Evolutionary conservation across 2,888 invertebrate species (phyloP).

Genomic region (Temnothorax rugatulus): DNA sequence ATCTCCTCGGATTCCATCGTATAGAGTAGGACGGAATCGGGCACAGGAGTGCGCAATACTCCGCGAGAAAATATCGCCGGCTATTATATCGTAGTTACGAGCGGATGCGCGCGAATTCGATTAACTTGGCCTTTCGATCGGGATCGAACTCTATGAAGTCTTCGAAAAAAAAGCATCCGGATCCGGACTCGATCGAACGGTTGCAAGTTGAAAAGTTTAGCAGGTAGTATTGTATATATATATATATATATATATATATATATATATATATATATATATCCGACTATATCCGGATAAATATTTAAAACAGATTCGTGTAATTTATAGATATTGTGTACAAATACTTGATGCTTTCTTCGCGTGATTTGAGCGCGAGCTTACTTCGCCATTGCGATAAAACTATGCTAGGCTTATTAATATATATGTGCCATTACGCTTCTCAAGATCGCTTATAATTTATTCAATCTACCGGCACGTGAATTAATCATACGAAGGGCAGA

Average conservation of each 20-base stretch:
- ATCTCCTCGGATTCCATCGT: conserved; percentile 41
- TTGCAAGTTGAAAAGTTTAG: not conserved
- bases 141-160: not conserved
- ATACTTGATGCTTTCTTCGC: not conserved
- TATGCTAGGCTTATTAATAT: not conserved
- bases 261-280: no score
- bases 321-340: not conserved
- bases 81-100: conserved; percentile 17
- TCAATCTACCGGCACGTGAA: not conserved
- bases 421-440: not conserved
- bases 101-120: conserved; percentile 11
- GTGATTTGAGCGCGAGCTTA: not conserved
- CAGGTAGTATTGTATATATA: no score
- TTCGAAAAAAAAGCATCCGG: not conserved
- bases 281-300: not conserved
- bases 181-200: not conserved
- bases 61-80: conserved; percentile 33
- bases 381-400: not conserved
- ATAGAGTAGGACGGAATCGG: conserved; percentile 22
- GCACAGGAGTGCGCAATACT: conserved; percentile 17
- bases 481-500: conserved; percentile 9
- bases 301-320: not conserved
- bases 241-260: no score
- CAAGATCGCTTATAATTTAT: conserved; percentile 9
- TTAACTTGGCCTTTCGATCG: conserved; percentile 8